These are phyloP conservation scores for Nothura maculosa DNA, from an alignment of 2,797 vertebrate species.

Conservation along the genomic window DNA sequence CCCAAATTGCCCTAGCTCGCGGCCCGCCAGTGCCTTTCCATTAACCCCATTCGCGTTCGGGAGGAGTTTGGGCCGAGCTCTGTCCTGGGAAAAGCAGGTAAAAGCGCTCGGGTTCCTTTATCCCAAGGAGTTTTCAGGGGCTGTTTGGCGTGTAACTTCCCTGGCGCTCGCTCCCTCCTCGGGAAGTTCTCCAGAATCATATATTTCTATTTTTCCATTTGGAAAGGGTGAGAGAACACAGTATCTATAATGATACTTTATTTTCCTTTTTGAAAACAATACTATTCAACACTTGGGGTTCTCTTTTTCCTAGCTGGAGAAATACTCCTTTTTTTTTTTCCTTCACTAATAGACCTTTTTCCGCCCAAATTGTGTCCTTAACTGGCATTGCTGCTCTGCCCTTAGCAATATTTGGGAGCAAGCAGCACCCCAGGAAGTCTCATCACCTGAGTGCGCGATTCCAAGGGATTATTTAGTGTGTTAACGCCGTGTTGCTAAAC, in stretches of 20 bases:
- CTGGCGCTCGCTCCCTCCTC: not conserved
- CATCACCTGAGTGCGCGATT: not conserved
- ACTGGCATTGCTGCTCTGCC: not conserved
- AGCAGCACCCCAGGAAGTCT: slow-evolving; percentile 24
- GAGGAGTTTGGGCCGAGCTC: not conserved
- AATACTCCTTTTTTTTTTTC: not conserved
- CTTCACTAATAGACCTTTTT: too few relatives aligned
- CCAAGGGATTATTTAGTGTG: not conserved
- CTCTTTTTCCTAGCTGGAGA: not conserved
- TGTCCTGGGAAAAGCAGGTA: not conserved
- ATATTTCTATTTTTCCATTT: not conserved
- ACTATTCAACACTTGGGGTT: accelerated
- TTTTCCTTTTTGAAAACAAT: not conserved
- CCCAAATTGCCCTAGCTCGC: too few relatives aligned
- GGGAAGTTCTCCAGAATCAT: not conserved
- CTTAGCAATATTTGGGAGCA: not conserved
- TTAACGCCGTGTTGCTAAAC: slow-evolving; percentile 41
- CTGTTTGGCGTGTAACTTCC: not conserved
- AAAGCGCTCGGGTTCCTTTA: not conserved
- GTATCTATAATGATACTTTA: not conserved
- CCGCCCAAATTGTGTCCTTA: too few relatives aligned
- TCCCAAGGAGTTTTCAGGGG: not conserved
- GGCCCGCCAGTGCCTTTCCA: too few relatives aligned
- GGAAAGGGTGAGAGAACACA: not conserved
- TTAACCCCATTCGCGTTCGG: not conserved